Percentiles rank a stretch among this genome's conserved stretches.
Conservation (phyloP, 30 jellyfish, hydroid and myxozoan genomes). For the Pseudorhiza aurosa region DNA sequence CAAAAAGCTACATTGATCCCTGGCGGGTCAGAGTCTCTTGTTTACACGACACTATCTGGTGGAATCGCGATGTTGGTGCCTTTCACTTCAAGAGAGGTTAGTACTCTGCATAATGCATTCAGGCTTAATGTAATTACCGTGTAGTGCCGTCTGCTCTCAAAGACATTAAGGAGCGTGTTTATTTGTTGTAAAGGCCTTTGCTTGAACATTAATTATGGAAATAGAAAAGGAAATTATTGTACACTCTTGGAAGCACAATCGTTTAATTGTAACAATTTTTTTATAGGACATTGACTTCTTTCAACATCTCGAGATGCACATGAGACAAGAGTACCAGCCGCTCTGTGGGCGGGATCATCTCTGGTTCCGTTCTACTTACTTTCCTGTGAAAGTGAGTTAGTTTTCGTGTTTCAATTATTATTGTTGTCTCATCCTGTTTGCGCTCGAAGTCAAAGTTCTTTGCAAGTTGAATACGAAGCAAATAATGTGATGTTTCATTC, state of each 20-base stretch:
- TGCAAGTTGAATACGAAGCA: too few relatives aligned
- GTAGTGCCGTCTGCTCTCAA: too few relatives aligned
- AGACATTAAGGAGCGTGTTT: too few relatives aligned
- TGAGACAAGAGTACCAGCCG: conserved; percentile 97
- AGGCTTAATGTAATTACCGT: too few relatives aligned
- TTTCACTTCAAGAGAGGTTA: conserved; percentile 95
- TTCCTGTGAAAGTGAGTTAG: conserved; percentile 83
- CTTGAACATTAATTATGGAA: too few relatives aligned
- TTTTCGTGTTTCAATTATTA: too few relatives aligned
- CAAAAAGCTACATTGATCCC: conserved; percentile 95
- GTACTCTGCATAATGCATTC: too few relatives aligned
- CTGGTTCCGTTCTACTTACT: conserved; percentile 91
- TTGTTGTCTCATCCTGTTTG: too few relatives aligned
- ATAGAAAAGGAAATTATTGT: too few relatives aligned
- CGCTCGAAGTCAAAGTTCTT: too few relatives aligned
- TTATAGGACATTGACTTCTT: conserved; percentile 93
- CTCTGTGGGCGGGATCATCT: conserved; percentile 96
- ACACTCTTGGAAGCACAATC: background rate
- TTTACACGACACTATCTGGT: conserved; percentile 96
- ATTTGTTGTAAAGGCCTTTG: too few relatives aligned
- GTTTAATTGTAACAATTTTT: background rate
- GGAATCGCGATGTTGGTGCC: conserved; percentile 98
- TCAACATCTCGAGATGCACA: conserved; percentile 95
- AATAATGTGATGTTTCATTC: too few relatives aligned
- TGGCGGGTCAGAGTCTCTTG: conserved; percentile 96